These are phyloP conservation scores for Sitta carolinensis DNA, from an alignment of 2,797 vertebrate species.

Conservation along the genomic window DNA sequence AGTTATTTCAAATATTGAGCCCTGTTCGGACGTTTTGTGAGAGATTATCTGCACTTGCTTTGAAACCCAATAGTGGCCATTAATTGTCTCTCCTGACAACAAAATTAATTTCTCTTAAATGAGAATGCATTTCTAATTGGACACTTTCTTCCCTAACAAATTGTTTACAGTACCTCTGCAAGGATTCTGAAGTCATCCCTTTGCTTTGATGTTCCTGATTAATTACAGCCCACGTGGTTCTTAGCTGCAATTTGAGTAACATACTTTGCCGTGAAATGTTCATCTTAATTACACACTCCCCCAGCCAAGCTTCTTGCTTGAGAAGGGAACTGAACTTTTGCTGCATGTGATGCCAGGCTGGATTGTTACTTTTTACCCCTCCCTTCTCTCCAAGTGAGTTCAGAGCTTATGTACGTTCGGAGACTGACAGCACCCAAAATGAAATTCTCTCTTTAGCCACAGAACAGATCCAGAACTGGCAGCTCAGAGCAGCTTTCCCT, in stretches of 20 bases:
- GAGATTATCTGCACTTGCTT: not conserved
- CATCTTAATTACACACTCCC: constrained; percentile 25
- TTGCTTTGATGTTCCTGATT: constrained; percentile 50
- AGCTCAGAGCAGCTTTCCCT: constrained; percentile 3
- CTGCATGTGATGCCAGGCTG: constrained; percentile 21
- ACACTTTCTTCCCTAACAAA: constrained; percentile 40
- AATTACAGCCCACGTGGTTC: constrained; percentile 43
- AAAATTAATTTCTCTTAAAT: constrained; percentile 50
- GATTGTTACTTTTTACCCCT: not conserved
- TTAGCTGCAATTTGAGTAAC: constrained; percentile 27
- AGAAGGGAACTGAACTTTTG: not conserved
- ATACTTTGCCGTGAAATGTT: constrained; percentile 15
- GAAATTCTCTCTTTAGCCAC: constrained; percentile 48
- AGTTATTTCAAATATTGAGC: constrained; percentile 24
- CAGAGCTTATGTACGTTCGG: not conserved
- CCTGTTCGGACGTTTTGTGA: not conserved
- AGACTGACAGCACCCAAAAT: constrained; percentile 54
- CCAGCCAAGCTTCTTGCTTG: constrained; percentile 12
- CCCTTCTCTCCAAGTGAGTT: constrained; percentile 10
- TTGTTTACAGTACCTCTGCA: constrained; percentile 37
- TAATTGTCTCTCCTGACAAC: constrained; percentile 27
- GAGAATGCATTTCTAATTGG: constrained; percentile 38
- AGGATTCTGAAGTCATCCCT: constrained; percentile 25
- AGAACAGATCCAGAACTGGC: constrained; percentile 39
- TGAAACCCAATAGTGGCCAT: not conserved